Evolutionary conservation across 23 tunicate genomes (phyloP), one percentile per base, ranked within the genome.

Genomic region (Trididemnum miniatum): DNA sequence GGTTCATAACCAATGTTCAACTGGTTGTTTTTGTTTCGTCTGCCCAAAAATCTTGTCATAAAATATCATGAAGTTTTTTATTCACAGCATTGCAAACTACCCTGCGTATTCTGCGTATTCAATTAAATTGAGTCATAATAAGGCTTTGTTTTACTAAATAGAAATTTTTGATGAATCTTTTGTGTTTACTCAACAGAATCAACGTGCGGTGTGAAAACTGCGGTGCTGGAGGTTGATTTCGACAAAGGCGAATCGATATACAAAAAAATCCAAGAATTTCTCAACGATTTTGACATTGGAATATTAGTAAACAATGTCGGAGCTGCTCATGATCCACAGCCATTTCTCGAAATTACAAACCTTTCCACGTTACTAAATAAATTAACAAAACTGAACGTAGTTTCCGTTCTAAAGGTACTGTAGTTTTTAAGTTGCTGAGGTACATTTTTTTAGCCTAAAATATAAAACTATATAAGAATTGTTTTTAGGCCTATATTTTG

Each of bases 231-330:
- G 0, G n/a, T 75, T 20, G 88, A 84, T 59, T 84, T 84, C 40
- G 59, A 0, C 1, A 0, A 35, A 15, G 71, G 51, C 2, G 80
- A 73, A 31, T n/a, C 34, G 71, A 80, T 35, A 3, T 69, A 67
- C n/a, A 80, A 67, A 0, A 64, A 65, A 40, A 69, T 81, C 9
- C 35, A 75, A 20, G 27, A 74, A 5, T 80, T 85, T 69, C 63
- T 84, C 22, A 0, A 75, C 35, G 88, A 4, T 18, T n/a, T 74
- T 20, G 88, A 84, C 54, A 59, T 84, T 23, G 88, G 88, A n/a
- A 36, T 35, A 5, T 34, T 84, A 59, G 88, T 84, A 1, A 84
- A 84, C 33, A 84, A 84, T 75, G 88, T 84, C 24, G 88, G 88
- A 18, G 54, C 75, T 20, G 52, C 36, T 2, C 52, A n/a, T 12